Base-by-base conservation (phyloP, 1,140 invertebrate species). In the Akabosia matsudoensis region DNA sequence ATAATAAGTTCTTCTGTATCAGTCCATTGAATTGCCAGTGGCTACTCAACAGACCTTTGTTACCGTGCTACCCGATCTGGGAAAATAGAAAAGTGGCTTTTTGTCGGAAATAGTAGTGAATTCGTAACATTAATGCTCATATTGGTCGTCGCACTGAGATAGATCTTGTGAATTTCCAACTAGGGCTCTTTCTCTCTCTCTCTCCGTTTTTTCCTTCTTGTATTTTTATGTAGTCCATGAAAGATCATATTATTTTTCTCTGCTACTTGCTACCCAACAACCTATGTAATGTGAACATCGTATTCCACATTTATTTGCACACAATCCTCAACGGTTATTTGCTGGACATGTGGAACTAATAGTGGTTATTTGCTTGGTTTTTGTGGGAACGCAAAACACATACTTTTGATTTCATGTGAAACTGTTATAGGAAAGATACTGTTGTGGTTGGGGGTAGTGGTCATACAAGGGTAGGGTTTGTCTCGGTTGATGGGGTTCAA, bases 1-100 rank as follows among this genome's bases (percentile, higher is more conserved):
- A 78, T 80, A 80, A 80, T 80, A 77, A n/a, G 77, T 78, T 76
- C 76, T 78, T 79, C 76, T 76, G 77, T 76, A 80, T 80, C 79
- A 80, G 79, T 77, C 74, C 79, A 78, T 80, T 78, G 73, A 80
- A 76, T 80, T 74, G 78, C 78, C 76, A 37, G 67, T 77, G 76
- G 76, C 76, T 79, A 67, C 61, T 67, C 61, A 28, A 67, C 61
- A 67, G 14, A 45, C 37, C 18, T 45, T 45, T 45, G 37, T 45
- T 45, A 45, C 37, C 18, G 7, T 45, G n/a, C n/a, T n/a, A n/a
- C 18, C 7, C 37, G 18, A 45, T 18, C 37, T 45, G 7, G 37
- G 7, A 45, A 18, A 45, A 45, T 7, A 45, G 37, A 10, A 45
- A 18, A 45, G 37, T 45, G 37, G 37, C 37, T 45, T 45, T 45